Evolutionary conservation across 2,113 vertebrate species (phyloP), one percentile per base, ranked within the genome.

Genomic region (Atractosteus spatula): DNA sequence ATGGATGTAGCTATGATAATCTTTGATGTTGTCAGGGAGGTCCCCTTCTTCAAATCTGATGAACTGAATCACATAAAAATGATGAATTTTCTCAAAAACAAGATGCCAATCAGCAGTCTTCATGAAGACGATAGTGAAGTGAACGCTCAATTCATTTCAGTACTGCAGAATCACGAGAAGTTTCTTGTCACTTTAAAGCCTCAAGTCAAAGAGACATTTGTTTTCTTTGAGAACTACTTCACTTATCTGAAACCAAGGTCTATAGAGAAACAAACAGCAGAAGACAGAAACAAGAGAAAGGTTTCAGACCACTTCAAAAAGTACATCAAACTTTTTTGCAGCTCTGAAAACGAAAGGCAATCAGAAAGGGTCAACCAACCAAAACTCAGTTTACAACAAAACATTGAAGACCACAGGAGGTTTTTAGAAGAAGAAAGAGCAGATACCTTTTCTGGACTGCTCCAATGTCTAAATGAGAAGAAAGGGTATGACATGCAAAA

Each of bases 1-100:
- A 89, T 94, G 74, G 92, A 94, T 77, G 89, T 88, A 0, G 81
- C 77, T 65, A 87, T 93, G 14, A 55, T 82, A 0, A 67, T 91
- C 56, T 88, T 92, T 76, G 86, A 92, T 0, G 78, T 93, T 66
- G 71, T 94, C 43, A 42, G 61, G 0, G 78, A 3, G 3, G 67
- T 89, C 41, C 88, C 87, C 8, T 80, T 89, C 78, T 93, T 93
- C 29, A 29, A 29, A 29, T 29, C 5, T 42, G 43, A 73, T 10
- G 47, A 89, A 63, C 45, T 76, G 0, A 80, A 73, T 55, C 79
- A 82, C 76, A 81, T 0, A 42, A 66, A 55, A 2, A 41, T 93
- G 0, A 68, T 57, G 63, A 76, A 81, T 0, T 91, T 90, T 80
- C 84, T 95, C 6, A 82, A 85, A 54, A 84, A 80, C 73, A 79